Base-by-base conservation (phyloP, 2,888 invertebrate genomes). In the Aelia acuminata region DNA sequence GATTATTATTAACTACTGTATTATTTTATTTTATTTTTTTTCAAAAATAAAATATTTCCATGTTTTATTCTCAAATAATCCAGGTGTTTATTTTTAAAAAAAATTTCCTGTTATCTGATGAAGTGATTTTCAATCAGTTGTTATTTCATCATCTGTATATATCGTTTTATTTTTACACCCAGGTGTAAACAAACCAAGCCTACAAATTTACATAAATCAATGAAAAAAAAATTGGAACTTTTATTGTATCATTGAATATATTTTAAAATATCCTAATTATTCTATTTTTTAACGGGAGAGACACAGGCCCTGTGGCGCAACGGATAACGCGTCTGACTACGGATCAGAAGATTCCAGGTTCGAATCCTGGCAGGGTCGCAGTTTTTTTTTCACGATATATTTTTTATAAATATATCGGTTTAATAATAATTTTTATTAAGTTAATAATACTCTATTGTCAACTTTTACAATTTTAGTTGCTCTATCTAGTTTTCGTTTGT, bases 281-380 rank as follows among this genome's bases (percentile, higher is more conserved):
- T 1, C 18, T 18, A 35, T 1, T 70, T 70, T 70, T 35, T 18
- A 18, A 3, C 1, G 1, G 0, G 0, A 1, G 1, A 1, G 4
- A 0, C 18, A 57, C 31, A 84, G 91, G 91, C 91, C 91, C 90
- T 91, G 91, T 91, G 91, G 91, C 91, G 91, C 91, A 91, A 91
- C 91, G 91, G 91, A 91, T 91, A 91, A 91, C 91, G 91, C 91
- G 91, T 91, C 91, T 91, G 91, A 91, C 91, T 91, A 91, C 91
- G 91, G 91, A 91, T 91, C 91, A 91, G 91, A 91, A 91, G 91
- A 91, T 91, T 91, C 91, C 91, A 91, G 91, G 91, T 91, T 91
- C 91, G 91, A 91, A 91, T 91, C 91, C 91, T 91, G 91, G 91
- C 91, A 91, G 90, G 91, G 91, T 91, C 91, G 91, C 5, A 2